Percentiles rank a stretch among this genome's conserved stretches.
Conservation (phyloP, 2,797 vertebrate genomes). For the Mormyrus hasselquistii region DNA sequence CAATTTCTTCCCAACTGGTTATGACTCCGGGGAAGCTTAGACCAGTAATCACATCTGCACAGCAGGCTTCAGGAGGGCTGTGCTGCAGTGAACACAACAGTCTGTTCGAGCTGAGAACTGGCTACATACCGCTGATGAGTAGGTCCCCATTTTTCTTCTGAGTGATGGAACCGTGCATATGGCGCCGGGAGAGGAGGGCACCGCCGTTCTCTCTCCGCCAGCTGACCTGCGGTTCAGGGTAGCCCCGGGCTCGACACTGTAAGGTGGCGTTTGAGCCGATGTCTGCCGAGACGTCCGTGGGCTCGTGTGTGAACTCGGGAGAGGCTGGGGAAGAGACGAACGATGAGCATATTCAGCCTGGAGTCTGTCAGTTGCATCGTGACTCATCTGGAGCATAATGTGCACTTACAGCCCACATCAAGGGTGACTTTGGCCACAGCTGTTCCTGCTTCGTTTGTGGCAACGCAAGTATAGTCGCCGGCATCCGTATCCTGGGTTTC, state of each 20-base stretch:
- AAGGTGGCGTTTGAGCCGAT: conserved; percentile 80
- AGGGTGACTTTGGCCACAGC: conserved; percentile 77
- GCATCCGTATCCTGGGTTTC: conserved; percentile 76
- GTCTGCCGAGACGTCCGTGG: conserved; percentile 67
- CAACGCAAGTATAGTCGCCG: conserved; percentile 86
- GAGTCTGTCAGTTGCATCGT: background rate
- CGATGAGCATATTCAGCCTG: conserved; percentile 7
- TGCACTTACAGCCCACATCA: conserved; percentile 83
- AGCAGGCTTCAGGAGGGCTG: background rate
- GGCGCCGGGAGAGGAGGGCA: conserved; percentile 61
- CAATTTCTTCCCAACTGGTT: background rate
- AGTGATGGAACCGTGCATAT: conserved; percentile 57
- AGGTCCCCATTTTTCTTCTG: conserved; percentile 70
- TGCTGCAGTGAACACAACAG: background rate
- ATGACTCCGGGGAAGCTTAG: background rate
- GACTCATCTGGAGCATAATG: background rate
- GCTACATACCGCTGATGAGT: conserved; percentile 72
- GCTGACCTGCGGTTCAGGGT: conserved; percentile 77
- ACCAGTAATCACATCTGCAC: background rate
- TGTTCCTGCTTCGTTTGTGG: conserved; percentile 77
- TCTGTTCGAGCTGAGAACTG: background rate
- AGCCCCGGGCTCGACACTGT: conserved; percentile 69
- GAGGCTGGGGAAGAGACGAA: conserved; percentile 56
- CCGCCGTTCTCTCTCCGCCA: conserved; percentile 74
- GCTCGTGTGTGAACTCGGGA: conserved; percentile 75